A percentile compares a stretch with the other conserved stretches of the same genome.
Conservation (phyloP, 2,797 vertebrate genomes). For the Picus viridis region DNA sequence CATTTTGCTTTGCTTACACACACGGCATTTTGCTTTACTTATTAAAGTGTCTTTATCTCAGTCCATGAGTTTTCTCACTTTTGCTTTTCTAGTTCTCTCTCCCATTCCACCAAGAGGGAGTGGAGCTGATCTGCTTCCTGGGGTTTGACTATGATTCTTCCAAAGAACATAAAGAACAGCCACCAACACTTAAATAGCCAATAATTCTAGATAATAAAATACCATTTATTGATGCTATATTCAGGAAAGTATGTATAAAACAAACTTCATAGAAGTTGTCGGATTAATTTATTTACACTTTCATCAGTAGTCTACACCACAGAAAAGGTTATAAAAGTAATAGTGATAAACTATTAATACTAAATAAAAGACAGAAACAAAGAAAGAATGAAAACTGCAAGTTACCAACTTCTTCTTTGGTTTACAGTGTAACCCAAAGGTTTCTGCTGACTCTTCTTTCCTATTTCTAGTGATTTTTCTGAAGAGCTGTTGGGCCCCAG, state of each 20-base stretch:
- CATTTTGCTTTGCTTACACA: not conserved
- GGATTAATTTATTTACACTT: not conserved
- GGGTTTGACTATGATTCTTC: not conserved
- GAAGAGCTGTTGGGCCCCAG: not conserved
- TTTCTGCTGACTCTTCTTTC: not conserved
- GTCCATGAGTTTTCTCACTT: too few species aligned
- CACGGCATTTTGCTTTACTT: not conserved
- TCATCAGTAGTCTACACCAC: not conserved
- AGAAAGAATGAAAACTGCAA: not conserved
- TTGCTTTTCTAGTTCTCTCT: too few species aligned
- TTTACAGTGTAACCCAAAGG: not conserved
- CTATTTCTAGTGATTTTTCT: not conserved
- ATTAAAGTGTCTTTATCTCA: too few species aligned
- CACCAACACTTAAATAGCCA: not conserved
- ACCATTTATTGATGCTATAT: accelerated
- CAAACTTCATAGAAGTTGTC: not conserved
- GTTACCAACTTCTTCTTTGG: not conserved
- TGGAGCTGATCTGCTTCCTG: not conserved
- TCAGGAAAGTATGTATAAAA: not conserved
- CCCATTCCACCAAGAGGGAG: not conserved
- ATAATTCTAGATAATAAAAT: not conserved
- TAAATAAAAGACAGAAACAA: not conserved
- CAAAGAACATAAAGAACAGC: not conserved
- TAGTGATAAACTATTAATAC: not conserved
- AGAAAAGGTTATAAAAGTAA: not conserved